Percentiles rank a stretch among this genome's conserved stretches.
Conservation (phyloP, 2,113 vertebrate genomes). For the Rhineura floridana region DNA sequence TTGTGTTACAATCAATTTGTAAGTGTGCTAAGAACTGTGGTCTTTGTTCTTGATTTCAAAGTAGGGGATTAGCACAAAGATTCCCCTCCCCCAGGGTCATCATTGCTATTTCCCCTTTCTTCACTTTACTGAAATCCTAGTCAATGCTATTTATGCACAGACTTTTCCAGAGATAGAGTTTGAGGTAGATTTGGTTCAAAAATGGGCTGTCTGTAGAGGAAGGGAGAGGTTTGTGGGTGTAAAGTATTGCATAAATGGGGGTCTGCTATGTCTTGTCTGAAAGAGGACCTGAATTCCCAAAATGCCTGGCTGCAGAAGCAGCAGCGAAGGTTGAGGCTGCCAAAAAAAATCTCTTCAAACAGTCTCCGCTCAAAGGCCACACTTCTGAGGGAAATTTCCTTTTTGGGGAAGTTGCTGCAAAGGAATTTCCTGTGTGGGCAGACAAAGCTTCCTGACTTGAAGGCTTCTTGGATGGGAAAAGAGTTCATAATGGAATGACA, state of each 20-base stretch:
- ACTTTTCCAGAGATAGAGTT: neutral
- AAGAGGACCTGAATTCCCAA: conserved; percentile 25
- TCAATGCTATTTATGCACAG: neutral
- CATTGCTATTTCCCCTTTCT: neutral
- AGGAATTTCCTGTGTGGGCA: conserved; percentile 99
- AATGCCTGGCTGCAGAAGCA: conserved; percentile 39
- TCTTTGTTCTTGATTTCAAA: conserved; percentile 18
- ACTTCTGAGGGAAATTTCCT: conserved; percentile 98
- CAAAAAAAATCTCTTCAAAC: conserved; percentile 74
- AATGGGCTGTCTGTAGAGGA: neutral
- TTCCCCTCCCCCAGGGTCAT: neutral
- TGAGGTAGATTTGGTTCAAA: neutral
- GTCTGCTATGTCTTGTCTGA: fast-evolving
- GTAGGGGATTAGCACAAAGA: neutral
- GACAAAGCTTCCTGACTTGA: conserved; percentile 95
- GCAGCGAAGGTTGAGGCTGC: conserved; percentile 47
- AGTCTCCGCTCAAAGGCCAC: conserved; percentile 78
- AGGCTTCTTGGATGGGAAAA: conserved; percentile 95
- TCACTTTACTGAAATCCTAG: neutral
- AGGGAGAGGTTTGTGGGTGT: conserved; percentile 1
- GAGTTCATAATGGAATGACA: conserved; percentile 87
- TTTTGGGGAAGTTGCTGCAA: conserved; percentile 96
- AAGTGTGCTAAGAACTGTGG: neutral
- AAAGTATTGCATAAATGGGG: neutral
- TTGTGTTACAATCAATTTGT: neutral